Evolutionary conservation across 2,113 vertebrate genomes (phyloP), one percentile per base, ranked within the genome.

Genomic region (Puntigrus tetrazona): DNA sequence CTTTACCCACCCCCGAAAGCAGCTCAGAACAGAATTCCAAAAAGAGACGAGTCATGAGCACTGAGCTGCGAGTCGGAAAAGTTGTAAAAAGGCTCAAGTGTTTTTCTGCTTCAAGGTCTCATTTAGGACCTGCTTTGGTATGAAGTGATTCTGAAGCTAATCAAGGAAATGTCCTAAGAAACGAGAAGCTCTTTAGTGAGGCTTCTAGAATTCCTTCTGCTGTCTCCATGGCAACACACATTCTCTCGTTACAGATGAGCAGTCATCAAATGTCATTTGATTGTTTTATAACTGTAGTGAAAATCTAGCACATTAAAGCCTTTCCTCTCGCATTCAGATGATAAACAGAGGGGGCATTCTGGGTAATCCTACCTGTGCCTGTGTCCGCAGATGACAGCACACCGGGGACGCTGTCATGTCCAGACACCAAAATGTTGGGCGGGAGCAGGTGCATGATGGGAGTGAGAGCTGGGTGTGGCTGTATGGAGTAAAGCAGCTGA

Each of bases 371-470:
- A 97, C 96, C 90, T 25, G 84, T 52, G 0, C 89, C 86, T 74
- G 72, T 74, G 65, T 93, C 90, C 0, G 38, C 91, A 0, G 91
- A 91, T 0, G 90, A 88, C 22, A 93, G 85, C 31, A 98, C 88
- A 0, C 97, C 97, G 0, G 97, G 97, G 78, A 98, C 63, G 3
- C 45, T 91, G 86, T 96, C 95, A 43, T 92, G 88, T 18, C 95
- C 94, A 0, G 96, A 97, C 10, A 96, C 77, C 18, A 97, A 93
- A 7, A 94, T 88, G 87, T 99, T 97, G 90, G 97, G 96, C 0
- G 98, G 97, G 34, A 99, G 89, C 0, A 99, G 94, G 84, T 96
- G 95, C 88, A 92, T 92, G 73, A 92, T 43, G 0, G 82, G 82
- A 83, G 89, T 91, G 89, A 99, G 72, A 0, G 91, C 84, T 0